phyloP scores from a whole-genome alignment of 2,113 vertebrate genomes.

The Phylloscopus trochiloides region DNA sequence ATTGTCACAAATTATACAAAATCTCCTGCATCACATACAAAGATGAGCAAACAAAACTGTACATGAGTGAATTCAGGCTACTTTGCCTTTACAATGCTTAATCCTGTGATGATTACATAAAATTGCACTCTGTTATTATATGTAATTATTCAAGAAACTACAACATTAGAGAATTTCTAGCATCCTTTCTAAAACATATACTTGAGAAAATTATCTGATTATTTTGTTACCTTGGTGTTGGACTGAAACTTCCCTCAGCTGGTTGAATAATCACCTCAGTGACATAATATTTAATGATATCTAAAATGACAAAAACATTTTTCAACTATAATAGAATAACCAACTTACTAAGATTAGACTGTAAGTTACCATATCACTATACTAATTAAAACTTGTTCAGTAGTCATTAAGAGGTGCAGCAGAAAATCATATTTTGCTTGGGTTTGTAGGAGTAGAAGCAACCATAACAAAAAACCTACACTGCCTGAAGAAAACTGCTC shows the following conservation, averaged over 20 bases:
- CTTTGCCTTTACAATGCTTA: background rate
- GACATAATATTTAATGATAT: slow-evolving; percentile 84
- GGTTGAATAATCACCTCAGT: slow-evolving; percentile 85
- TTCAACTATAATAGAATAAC: background rate
- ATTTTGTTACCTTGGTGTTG: slow-evolving; percentile 71
- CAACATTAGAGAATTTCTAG: background rate
- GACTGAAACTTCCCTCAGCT: slow-evolving; percentile 60
- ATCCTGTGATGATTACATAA: background rate
- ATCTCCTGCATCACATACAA: background rate
- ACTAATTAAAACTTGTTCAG: background rate
- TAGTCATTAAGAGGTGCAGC: background rate
- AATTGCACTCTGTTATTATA: background rate
- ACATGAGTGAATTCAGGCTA: background rate
- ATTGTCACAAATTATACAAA: background rate
- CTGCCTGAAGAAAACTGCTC: background rate
- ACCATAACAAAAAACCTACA: background rate
- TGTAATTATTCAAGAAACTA: background rate
- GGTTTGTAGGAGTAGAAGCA: background rate
- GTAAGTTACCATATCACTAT: background rate
- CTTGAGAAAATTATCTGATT: background rate
- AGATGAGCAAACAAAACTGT: background rate
- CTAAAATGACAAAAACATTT: slow-evolving; percentile 72
- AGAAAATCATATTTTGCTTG: background rate
- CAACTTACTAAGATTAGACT: background rate
- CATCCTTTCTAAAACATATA: background rate